Evolutionary conservation across 1,140 invertebrate species (phyloP).

Genomic region (Hormaphis cornu): DNA sequence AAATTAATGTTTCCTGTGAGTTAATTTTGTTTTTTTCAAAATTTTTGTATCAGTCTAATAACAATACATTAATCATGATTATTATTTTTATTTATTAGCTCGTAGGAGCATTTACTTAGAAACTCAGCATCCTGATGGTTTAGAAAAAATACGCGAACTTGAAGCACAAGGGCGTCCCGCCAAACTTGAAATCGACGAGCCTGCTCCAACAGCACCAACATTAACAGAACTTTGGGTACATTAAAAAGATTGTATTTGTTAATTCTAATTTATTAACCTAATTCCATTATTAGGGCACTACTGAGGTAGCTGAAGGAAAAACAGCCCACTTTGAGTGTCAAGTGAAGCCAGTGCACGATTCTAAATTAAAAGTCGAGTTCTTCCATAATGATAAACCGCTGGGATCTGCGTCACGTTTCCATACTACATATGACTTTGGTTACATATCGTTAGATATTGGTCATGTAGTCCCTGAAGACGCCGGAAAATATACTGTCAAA

Average conservation of each 20-base stretch:
- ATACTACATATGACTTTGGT: slow-evolving; percentile 91
- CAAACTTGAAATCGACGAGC: slow-evolving; percentile 70
- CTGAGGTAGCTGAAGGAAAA: slow-evolving; percentile 73
- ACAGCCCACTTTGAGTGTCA: slow-evolving; percentile 84
- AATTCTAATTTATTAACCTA: slow-evolving; percentile 19
- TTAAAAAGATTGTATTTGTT: no score
- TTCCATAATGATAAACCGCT: slow-evolving; percentile 82
- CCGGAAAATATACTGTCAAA: slow-evolving; percentile 83
- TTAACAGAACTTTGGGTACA: slow-evolving; percentile 61
- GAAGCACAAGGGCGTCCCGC: slow-evolving; percentile 71
- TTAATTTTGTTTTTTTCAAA: slow-evolving; percentile 34
- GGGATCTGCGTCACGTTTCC: slow-evolving; percentile 75
- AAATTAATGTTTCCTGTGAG: slow-evolving; percentile 67
- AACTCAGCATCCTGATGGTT: slow-evolving; percentile 83
- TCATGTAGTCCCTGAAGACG: slow-evolving; percentile 83
- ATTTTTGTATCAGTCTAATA: neutral
- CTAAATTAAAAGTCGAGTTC: slow-evolving; percentile 81
- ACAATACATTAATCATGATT: neutral
- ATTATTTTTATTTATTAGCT: slow-evolving; percentile 46
- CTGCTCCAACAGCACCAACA: slow-evolving; percentile 62
- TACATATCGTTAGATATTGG: slow-evolving; percentile 86
- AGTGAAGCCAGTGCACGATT: slow-evolving; percentile 83
- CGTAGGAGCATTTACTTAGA: slow-evolving; percentile 76
- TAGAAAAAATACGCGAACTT: slow-evolving; percentile 81
- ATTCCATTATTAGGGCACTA: slow-evolving; percentile 55